These are phyloP conservation scores for Lethenteron reissneri DNA, from an alignment of 2,113 vertebrate genomes.

Conservation along the genomic window DNA sequence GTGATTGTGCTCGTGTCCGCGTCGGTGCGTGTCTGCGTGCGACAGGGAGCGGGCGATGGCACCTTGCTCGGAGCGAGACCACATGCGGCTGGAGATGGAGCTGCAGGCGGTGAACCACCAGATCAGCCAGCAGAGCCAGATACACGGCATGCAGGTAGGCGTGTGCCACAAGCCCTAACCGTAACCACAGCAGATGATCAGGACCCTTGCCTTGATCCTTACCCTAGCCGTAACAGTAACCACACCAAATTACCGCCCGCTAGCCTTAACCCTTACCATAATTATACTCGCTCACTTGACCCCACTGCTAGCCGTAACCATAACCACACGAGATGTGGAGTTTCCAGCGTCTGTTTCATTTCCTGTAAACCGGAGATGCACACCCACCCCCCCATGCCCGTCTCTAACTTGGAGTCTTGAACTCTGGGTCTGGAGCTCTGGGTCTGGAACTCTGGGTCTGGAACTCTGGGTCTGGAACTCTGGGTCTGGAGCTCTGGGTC, in stretches of 20 bases:
- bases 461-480: neutral
- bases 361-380: neutral
- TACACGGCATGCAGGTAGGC: constrained; percentile 54
- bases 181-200: neutral
- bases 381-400: neutral
- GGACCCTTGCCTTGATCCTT: neutral
- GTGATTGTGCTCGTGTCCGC: no score
- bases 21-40: no score
- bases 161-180: neutral
- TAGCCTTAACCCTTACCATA: neutral
- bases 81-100: constrained; percentile 57
- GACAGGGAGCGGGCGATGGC: no score
- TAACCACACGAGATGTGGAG: neutral
- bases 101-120: constrained; percentile 89
- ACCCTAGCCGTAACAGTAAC: neutral
- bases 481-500: neutral
- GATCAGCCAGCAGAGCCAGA: constrained; percentile 82
- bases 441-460: neutral
- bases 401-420: neutral
- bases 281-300: neutral
- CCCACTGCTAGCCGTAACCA: neutral
- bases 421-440: neutral
- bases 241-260: neutral
- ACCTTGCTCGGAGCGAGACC: neutral
- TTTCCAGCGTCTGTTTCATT: neutral